Conservation (phyloP, 2,888 invertebrate genomes). For the Agrochola lota region DNA sequence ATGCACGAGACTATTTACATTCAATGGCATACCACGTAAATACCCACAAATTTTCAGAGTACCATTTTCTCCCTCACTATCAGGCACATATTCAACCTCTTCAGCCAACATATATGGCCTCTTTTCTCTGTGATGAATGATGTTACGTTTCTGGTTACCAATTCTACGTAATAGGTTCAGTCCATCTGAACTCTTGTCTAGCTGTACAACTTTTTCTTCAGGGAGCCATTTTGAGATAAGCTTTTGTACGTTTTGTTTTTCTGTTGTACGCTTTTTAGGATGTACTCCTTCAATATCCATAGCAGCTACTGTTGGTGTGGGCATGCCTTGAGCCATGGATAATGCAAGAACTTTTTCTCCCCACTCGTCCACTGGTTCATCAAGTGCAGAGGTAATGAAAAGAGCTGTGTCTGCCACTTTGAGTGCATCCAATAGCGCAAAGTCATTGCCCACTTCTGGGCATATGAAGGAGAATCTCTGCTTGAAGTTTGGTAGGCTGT, state of each 20-base stretch:
- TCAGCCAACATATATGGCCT: slow-evolving; percentile 97
- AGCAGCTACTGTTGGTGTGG: slow-evolving; percentile 94
- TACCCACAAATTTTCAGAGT: slow-evolving; percentile 96
- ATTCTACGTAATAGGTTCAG: slow-evolving; percentile 92
- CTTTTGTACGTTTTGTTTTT: slow-evolving; percentile 92
- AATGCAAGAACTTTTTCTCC: slow-evolving; percentile 94
- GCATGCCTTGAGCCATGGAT: slow-evolving; percentile 95
- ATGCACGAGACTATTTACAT: slow-evolving; percentile 97
- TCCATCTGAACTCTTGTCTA: slow-evolving; percentile 94
- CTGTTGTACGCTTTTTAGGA: slow-evolving; percentile 93
- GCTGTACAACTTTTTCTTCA: slow-evolving; percentile 94
- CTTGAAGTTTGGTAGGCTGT: slow-evolving; percentile 95
- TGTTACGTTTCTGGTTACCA: slow-evolving; percentile 95
- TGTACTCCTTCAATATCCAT: slow-evolving; percentile 94
- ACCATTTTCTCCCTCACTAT: slow-evolving; percentile 88
- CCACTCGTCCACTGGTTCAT: slow-evolving; percentile 94
- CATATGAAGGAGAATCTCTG: slow-evolving; percentile 96
- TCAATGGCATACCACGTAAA: slow-evolving; percentile 95
- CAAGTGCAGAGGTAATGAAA: slow-evolving; percentile 94
- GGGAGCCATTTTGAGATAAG: slow-evolving; percentile 94
- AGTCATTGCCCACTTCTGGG: slow-evolving; percentile 93
- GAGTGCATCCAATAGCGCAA: slow-evolving; percentile 94
- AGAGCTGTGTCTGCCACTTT: slow-evolving; percentile 97
- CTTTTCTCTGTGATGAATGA: slow-evolving; percentile 93
- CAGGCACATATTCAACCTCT: slow-evolving; percentile 92